These are phyloP conservation scores for Platycheirus rosarum DNA, from an alignment of 2,888 invertebrate species.

Conservation along the genomic window DNA sequence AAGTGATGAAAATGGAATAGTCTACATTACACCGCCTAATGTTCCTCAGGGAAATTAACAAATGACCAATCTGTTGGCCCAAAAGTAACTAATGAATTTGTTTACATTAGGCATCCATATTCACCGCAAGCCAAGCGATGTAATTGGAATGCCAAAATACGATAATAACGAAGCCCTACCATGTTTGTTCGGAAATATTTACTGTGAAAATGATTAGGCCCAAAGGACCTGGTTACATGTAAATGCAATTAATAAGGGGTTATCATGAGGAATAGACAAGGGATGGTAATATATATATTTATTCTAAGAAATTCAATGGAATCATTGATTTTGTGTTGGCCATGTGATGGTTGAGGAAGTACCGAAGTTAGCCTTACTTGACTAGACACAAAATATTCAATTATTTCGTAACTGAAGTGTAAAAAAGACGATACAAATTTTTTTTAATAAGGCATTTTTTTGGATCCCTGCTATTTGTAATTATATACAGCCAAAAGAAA, in stretches of 20 bases:
- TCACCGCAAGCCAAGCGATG: constrained; percentile 1
- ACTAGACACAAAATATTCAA: no score
- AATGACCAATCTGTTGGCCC: constrained; percentile 71
- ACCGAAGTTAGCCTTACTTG: no score
- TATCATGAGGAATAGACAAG: neutral
- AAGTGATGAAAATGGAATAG: constrained; percentile 36
- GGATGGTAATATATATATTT: no score
- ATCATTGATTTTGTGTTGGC: no score
- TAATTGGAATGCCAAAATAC: constrained; percentile 47
- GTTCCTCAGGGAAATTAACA: constrained; percentile 65
- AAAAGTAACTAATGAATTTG: constrained; percentile 37
- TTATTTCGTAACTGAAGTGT: no score
- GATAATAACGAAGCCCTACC: constrained; percentile 60
- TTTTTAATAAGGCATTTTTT: no score
- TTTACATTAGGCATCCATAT: constrained; percentile 10
- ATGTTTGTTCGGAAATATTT: constrained; percentile 34
- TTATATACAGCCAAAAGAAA: constrained; percentile 56
- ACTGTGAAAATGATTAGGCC: constrained; percentile 60
- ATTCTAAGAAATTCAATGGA: neutral
- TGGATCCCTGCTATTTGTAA: no score
- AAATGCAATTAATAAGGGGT: constrained; percentile 55
- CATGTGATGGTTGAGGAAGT: no score
- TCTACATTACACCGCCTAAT: constrained; percentile 30
- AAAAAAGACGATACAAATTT: no score
- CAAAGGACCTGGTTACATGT: constrained; percentile 59